Base-by-base conservation (phyloP, 2,797 vertebrate species). In the Cynodonichthys magdalenae region DNA sequence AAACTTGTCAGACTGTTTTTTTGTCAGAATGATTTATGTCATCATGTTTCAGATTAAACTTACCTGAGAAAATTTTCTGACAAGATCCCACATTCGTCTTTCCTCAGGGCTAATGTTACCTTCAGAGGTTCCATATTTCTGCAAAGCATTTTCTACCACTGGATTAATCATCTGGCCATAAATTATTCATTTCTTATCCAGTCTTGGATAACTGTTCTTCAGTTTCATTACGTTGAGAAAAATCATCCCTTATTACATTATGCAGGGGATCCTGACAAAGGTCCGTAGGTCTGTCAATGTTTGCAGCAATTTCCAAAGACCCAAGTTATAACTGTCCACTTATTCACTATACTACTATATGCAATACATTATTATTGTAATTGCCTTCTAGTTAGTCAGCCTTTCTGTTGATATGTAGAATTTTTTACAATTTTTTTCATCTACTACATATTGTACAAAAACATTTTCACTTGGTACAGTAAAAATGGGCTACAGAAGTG, bases 101-200 rank as follows among this genome's bases (percentile, higher is more conserved):
- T 84, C 74, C 83, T 77, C 74, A 91, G 87, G 73, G 87, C 63
- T 84, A 89, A 90, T 86, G 82, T 90, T 91, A 91, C 86, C 89
- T 89, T 89, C 83, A 81, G 57, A 87, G 79, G 67, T 42, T 62
- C 54, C 53, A 62, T 75, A 83, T 81, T 86, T 88, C 78, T 87
- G 58, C 36, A 34, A 53, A 66, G 69, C 57, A 10, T 79, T 90
- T 80, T 74, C 24, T 3, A 24, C 67, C 53, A 31, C 53, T 31
- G 77, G 82, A 91, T 92, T 91, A 86, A 90, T 90, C 85, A 91
- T 69, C 31, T 44, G 54, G 19, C 57, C 36, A 78, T 83, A 83
- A 89, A 84, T 89, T 85, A 90, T 91, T 86, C 79, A 86, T 76
- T 59, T 69, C 79, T 85, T 80, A 80, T 83, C 59, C 53, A 82